phyloP scores from a whole-genome alignment of 2,113 vertebrate species.

The Larimichthys polyactis region DNA sequence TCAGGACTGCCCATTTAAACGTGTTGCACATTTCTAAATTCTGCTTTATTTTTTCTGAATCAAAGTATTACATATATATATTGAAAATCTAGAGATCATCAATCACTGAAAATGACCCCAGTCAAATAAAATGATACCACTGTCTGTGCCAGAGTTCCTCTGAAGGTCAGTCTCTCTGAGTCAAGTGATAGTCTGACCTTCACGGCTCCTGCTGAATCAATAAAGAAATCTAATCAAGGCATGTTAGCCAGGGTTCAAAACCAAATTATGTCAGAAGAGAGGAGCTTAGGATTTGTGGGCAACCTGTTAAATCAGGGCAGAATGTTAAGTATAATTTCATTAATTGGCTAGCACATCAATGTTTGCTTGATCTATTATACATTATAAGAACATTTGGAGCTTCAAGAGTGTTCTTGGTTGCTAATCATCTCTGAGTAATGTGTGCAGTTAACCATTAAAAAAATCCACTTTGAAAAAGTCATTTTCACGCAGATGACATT shows the following conservation, averaged over 20 bases:
- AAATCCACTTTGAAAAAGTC: constrained; percentile 6
- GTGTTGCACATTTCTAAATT: constrained; percentile 3
- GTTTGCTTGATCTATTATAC: constrained; percentile 44
- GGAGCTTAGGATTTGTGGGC: constrained; percentile 38
- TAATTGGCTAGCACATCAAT: constrained; percentile 38
- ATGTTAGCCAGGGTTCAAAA: constrained; percentile 59
- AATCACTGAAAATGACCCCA: constrained; percentile 37
- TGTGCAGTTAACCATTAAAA: constrained; percentile 17
- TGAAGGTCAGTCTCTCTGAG: constrained; percentile 67
- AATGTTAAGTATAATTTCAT: constrained; percentile 49
- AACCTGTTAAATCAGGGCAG: constrained; percentile 47
- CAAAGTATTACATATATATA: background rate
- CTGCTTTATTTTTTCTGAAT: background rate
- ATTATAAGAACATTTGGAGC: constrained; percentile 10
- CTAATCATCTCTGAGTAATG: constrained; percentile 19
- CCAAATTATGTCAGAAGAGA: constrained; percentile 62
- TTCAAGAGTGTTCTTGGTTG: background rate
- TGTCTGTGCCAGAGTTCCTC: constrained; percentile 50
- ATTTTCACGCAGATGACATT: constrained; percentile 1
- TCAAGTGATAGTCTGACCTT: constrained; percentile 73
- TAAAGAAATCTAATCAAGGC: constrained; percentile 73
- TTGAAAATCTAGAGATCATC: constrained; percentile 13
- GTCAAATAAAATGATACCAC: constrained; percentile 52
- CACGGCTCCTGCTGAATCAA: constrained; percentile 62
- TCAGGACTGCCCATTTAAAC: background rate